Conservation (phyloP, 30 jellyfish, hydroid and myxozoan species). For the Aurelia sp. region DNA sequence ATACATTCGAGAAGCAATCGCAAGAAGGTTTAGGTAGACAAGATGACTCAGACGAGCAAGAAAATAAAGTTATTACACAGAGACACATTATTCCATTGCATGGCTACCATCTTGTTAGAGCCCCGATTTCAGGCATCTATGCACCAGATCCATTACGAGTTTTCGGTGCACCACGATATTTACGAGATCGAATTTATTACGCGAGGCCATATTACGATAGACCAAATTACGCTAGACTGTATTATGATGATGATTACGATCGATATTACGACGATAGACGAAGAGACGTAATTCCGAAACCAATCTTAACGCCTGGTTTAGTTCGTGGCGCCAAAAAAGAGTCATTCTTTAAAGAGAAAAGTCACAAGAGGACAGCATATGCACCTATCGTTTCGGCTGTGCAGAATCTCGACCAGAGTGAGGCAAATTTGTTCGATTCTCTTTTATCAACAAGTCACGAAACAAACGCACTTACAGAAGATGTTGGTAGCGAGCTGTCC, state of each 20-base stretch:
- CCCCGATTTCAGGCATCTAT: conserved; percentile 14
- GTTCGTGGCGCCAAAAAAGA: conserved; percentile 36
- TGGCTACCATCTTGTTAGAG: conserved; percentile 31
- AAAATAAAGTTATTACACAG: no score
- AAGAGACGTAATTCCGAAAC: conserved; percentile 36
- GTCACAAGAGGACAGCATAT: conserved; percentile 36
- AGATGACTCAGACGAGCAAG: no score
- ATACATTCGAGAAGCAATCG: no score
- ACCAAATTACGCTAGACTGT: no score
- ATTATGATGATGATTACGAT: conserved; percentile 5
- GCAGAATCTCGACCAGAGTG: conserved; percentile 56
- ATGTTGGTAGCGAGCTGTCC: conserved; percentile 48
- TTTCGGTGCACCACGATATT: conserved; percentile 1
- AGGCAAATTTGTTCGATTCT: conserved; percentile 50
- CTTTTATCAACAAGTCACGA: conserved; percentile 40
- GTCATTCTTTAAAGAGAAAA: background rate
- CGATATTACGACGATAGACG: conserved; percentile 7
- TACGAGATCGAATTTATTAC: conserved; percentile 13
- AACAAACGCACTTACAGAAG: conserved; percentile 23
- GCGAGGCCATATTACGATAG: conserved; percentile 21
- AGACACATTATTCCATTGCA: background rate
- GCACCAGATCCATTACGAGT: conserved; percentile 3
- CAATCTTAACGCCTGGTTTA: conserved; percentile 5
- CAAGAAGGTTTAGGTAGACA: no score
- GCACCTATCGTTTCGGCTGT: conserved; percentile 68